Base-by-base conservation (phyloP, 2,797 vertebrate species). In the Anisognathus igniventris region DNA sequence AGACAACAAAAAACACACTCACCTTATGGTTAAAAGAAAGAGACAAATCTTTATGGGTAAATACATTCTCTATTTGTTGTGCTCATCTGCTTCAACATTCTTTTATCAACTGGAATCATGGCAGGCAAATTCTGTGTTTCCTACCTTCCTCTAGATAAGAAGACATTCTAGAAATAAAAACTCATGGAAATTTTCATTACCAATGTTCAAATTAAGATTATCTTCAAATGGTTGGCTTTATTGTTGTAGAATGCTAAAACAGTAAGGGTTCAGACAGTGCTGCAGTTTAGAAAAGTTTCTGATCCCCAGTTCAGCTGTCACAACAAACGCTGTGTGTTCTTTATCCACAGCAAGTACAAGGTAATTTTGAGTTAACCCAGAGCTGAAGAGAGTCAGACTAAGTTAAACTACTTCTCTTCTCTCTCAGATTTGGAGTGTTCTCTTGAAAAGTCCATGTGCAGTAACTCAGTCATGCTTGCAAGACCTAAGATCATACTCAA, bases 51-150 rank as follows among this genome's bases (percentile, higher is more conserved):
- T 85, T 68, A 53, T n/a, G 23, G 50, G 20, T 75, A 84, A 91
- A 96, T 78, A 56, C 20, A 39, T 78, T 80, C 22, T 66, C 25
- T 30, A 67, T 79, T 96, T 93, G 21, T 92, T 92, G n/a, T 70
- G 30, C 56, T 91, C 35, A 54, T 70, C 78, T 81, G 68, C 21
- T 58, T 79, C 40, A 81, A 54, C 33, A 48, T 65, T 95, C 47
- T 71, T 88, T 85, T 66, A 51, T 66, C 78, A 84, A 94, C 19
- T 94, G 72, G 62, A 93, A 88, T 48, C n/a, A 33, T 95, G 57
- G 33, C 62, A 96, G 79, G 39, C 7, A 86, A 85, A 82, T 90
- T 92, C 18, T 72, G 20, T 71, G 53, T 94, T 75, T 92, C 50
- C 84, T 54, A 85, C 53, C 35, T 87, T 84, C 51, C 48, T 78